Evolutionary conservation across 2,888 invertebrate genomes (phyloP).

Genomic region (Athrips mouffetella): DNA sequence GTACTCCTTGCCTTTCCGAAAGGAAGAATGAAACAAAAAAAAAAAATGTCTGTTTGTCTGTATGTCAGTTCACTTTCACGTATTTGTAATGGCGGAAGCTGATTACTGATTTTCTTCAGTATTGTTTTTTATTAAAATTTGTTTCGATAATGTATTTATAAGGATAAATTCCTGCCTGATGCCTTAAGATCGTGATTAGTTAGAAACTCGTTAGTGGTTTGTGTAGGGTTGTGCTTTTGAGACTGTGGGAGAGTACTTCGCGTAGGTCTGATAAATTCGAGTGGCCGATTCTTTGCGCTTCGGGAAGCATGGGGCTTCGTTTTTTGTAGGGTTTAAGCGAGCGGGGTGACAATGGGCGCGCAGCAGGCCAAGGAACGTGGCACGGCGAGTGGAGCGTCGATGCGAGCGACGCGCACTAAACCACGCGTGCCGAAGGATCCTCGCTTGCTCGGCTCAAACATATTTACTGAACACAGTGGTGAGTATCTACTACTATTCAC

Average conservation of each 20-base stretch:
- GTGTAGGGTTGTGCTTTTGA: constrained; percentile 13
- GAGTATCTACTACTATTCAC: constrained; percentile 61
- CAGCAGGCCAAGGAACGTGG: constrained; percentile 95
- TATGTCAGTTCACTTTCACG: constrained; percentile 30
- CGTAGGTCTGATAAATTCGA: not conserved
- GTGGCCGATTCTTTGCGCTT: not conserved
- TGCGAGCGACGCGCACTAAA: constrained; percentile 86
- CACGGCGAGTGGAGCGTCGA: constrained; percentile 84
- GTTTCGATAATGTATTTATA: constrained; percentile 42
- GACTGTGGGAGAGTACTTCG: constrained; percentile 6
- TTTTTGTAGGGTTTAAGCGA: constrained; percentile 1
- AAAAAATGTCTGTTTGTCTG: not conserved
- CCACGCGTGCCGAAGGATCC: constrained; percentile 88
- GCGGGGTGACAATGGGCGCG: constrained; percentile 85
- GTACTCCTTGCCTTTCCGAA: too few species aligned
- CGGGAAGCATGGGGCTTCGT: not conserved
- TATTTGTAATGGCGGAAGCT: constrained; percentile 73
- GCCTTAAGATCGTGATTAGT: not conserved
- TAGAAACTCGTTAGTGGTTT: constrained; percentile 22
- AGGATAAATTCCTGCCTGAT: constrained; percentile 28
- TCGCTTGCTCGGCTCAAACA: constrained; percentile 91
- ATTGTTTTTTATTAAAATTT: constrained; percentile 48
- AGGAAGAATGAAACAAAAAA: too few species aligned
- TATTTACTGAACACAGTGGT: constrained; percentile 97
- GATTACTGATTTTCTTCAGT: too few species aligned